Percentiles rank a stretch among this genome's conserved stretches.
These are phyloP conservation scores for Pseudococcus jackbeardsleyi DNA, from an alignment of 2,888 invertebrate genomes.

Conservation along the genomic window DNA sequence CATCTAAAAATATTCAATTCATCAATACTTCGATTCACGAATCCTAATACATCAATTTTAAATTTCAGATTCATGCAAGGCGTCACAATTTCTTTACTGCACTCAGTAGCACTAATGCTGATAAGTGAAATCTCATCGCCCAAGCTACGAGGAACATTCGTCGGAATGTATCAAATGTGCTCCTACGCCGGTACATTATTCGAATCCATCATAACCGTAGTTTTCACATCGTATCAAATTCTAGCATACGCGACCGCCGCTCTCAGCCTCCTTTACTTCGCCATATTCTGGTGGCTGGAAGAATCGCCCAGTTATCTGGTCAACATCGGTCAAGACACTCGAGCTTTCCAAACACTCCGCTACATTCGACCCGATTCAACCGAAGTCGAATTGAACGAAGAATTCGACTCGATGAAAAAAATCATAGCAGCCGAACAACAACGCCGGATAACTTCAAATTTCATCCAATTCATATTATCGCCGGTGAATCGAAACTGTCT, in stretches of 20 bases:
- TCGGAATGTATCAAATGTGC: constrained; percentile 67
- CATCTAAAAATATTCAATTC: background rate
- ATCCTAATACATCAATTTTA: background rate
- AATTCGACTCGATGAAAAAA: constrained; percentile 45
- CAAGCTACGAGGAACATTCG: constrained; percentile 67
- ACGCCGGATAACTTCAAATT: background rate
- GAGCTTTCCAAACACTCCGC: background rate
- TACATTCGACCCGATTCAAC: background rate
- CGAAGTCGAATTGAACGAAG: constrained; percentile 38
- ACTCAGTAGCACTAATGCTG: constrained; percentile 67
- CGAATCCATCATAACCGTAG: constrained; percentile 66
- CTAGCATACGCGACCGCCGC: constrained; percentile 71
- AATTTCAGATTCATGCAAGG: constrained; percentile 66
- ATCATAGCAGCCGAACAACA: constrained; percentile 10
- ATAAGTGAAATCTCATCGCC: constrained; percentile 68
- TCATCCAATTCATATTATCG: background rate
- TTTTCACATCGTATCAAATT: constrained; percentile 69
- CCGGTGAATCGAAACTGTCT: constrained; percentile 60
- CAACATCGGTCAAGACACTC: background rate
- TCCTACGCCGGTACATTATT: constrained; percentile 67
- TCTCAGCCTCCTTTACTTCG: constrained; percentile 72
- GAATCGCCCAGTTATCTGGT: constrained; percentile 60
- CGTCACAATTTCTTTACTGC: constrained; percentile 67
- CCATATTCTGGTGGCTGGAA: constrained; percentile 9
- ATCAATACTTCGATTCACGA: background rate